A percentile compares a stretch with the other conserved stretches of the same genome.
These are phyloP conservation scores for Meiosimyza decipiens DNA, from an alignment of 2,888 invertebrate genomes.

Conservation along the genomic window DNA sequence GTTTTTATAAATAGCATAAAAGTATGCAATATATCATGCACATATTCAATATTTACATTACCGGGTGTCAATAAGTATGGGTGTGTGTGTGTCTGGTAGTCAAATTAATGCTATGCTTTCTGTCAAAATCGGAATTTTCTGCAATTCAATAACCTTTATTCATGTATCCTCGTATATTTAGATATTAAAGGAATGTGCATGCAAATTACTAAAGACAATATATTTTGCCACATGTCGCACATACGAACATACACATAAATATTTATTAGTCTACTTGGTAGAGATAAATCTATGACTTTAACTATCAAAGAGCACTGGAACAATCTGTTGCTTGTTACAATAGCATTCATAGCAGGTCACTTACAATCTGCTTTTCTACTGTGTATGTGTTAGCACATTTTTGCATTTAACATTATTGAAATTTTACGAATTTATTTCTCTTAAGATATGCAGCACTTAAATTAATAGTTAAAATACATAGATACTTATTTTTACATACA, in stretches of 20 bases:
- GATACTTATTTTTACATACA: not conserved
- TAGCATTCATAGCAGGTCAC: not conserved
- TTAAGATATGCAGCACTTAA: not conserved
- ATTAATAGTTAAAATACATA: slow-evolving; percentile 5
- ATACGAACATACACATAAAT: no score
- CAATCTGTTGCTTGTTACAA: no score
- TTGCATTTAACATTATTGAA: not conserved
- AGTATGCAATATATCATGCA: not conserved
- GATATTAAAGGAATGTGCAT: slow-evolving; percentile 8
- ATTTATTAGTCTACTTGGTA: not conserved
- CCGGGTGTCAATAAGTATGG: not conserved
- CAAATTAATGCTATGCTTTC: not conserved
- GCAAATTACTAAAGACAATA: not conserved
- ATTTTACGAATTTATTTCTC: slow-evolving; percentile 1
- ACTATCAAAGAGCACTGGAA: no score
- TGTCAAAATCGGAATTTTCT: not conserved
- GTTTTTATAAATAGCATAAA: no score
- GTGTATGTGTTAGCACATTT: not conserved
- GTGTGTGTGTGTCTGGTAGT: not conserved
- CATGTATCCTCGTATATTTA: not conserved
- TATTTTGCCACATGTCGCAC: no score
- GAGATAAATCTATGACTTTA: no score
- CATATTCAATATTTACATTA: not conserved
- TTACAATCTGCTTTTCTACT: not conserved
- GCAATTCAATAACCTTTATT: not conserved